Base-by-base conservation (phyloP, 2,888 invertebrate genomes). In the Uloborus plumipes region DNA sequence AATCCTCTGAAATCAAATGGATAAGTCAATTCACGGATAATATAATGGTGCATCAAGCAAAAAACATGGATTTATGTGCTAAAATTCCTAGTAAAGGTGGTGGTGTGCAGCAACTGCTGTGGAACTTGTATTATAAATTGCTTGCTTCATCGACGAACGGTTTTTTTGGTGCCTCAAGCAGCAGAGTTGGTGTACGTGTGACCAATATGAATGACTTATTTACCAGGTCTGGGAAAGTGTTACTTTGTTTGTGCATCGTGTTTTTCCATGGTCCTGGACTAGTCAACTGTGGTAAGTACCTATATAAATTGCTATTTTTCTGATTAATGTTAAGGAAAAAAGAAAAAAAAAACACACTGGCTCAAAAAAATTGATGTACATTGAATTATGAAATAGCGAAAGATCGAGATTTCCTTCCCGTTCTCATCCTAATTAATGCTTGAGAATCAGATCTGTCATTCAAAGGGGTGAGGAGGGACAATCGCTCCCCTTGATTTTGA, bases 201-300 rank as follows among this genome's bases (percentile, higher is more conserved):
- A 47, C 62, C 39, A 65, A 22, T 20, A 58, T 49, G 51, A 70
- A 74, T 61, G 74, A 74, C 58, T 81, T 81, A 65, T 75, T 74
- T 69, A 62, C 31, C 15, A 81, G 64, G 59, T 70, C 80, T 70
- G 74, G 80, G 53, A 81, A 75, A 74, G 58, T 81, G 64, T 74
- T 81, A 74, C 59, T 81, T 22, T 74, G 70, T 70, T 70, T 81
- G 55, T 62, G 69, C 61, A 58, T 81, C 49, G 70, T 81, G 14
- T 26, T 81, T 50, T 59, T 81, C 39, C 62, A 74, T 13, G 80
- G 64, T 55, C 80, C 80, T 26, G 80, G 69, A 64, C 74, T 81
- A 62, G 80, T 81, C 74, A 81, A 55, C 74, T 81, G 80, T 81
- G 80, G 80, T 81, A 49, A 81, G 80, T 81, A 1, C 14, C 9